Base-by-base conservation (phyloP, 1,140 invertebrate species). In the Drosophila tristis region DNA sequence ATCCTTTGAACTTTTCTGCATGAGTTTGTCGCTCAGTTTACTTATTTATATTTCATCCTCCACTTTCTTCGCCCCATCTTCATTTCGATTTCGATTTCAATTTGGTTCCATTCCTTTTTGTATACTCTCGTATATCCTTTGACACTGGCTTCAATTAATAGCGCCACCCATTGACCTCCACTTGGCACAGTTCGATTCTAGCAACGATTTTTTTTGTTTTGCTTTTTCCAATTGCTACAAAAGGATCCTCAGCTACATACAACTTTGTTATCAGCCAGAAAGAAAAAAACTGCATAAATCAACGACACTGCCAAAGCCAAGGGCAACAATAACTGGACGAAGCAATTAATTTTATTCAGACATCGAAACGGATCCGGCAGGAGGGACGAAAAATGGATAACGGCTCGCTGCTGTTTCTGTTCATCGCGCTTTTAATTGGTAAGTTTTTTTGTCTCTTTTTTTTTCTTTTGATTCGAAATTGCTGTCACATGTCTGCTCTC, bases 1-100 rank as follows among this genome's bases (percentile, higher is more conserved):
- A 86, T 86, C 81, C 81, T 87, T 87, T 87, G 78, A 89, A 89
- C 79, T 87, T 82, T 72, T 82, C 78, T 81, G 81, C 82, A 87
- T 87, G 81, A 74, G 74, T 76, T 87, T 82, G 75, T 87, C 86
- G 78, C 64, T 71, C 64, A 73, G 66, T 79, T 82, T 72, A 79
- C 79, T 78, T 65, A 66, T 66, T 75, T 55, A 63, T 58, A 75
- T 74, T 70, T 39, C 35, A 39, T 42, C n/a, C 43, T 35, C 15
- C 43, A 23, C 7, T 55, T 59, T 55, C 43, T 54, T 26, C 31
- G 35, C 35, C 29, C 39, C 50, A 43, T 62, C 49, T 61, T 42
- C 42, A 42, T 61, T 55, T 62, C 20, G 47, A 48, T 56, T 47
- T 23, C 25, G 58, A 16, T 54, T n/a, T 15, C 31, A 26, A 48